These are phyloP conservation scores for Pyralis farinalis DNA, from an alignment of 2,888 invertebrate genomes.

Conservation along the genomic window DNA sequence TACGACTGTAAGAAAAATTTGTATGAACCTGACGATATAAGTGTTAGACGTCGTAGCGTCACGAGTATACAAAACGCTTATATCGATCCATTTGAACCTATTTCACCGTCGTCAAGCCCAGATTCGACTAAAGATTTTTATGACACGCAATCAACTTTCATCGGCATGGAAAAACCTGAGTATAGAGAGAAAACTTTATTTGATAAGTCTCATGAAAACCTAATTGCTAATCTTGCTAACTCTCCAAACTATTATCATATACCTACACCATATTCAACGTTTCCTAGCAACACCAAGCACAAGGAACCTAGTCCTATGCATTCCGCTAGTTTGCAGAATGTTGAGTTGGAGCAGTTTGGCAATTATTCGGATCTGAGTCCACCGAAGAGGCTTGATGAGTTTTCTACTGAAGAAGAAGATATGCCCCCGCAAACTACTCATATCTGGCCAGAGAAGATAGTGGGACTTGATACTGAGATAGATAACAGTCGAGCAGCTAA, in stretches of 20 bases:
- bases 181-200: slow-evolving; percentile 75
- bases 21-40: slow-evolving; percentile 61
- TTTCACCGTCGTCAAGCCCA: slow-evolving; percentile 84
- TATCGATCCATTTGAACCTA: slow-evolving; percentile 65
- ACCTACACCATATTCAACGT: slow-evolving; percentile 82
- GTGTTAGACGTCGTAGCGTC: slow-evolving; percentile 50
- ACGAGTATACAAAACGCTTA: slow-evolving; percentile 62
- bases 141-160: slow-evolving; percentile 74
- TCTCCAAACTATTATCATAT: slow-evolving; percentile 78
- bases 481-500: slow-evolving; percentile 65
- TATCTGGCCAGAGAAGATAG: slow-evolving; percentile 80
- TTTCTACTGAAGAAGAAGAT: slow-evolving; percentile 78
- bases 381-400: slow-evolving; percentile 61
- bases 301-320: slow-evolving; percentile 83
- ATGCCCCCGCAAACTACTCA: slow-evolving; percentile 70
- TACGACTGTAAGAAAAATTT: slow-evolving; percentile 83
- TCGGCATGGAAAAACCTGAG: slow-evolving; percentile 66
- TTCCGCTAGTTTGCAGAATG: slow-evolving; percentile 86
- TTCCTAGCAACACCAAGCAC: slow-evolving; percentile 80
- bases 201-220: slow-evolving; percentile 81
- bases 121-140: slow-evolving; percentile 84
- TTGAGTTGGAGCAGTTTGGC: slow-evolving; percentile 84
- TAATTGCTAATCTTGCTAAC: slow-evolving; percentile 74
- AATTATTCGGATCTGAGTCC: slow-evolving; percentile 58
- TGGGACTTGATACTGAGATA: slow-evolving; percentile 74